A percentile compares a stretch with the other conserved stretches of the same genome.
These are phyloP conservation scores for Pelagia noctiluca DNA, from an alignment of 30 jellyfish, hydroid and myxozoan genomes.

Conservation along the genomic window DNA sequence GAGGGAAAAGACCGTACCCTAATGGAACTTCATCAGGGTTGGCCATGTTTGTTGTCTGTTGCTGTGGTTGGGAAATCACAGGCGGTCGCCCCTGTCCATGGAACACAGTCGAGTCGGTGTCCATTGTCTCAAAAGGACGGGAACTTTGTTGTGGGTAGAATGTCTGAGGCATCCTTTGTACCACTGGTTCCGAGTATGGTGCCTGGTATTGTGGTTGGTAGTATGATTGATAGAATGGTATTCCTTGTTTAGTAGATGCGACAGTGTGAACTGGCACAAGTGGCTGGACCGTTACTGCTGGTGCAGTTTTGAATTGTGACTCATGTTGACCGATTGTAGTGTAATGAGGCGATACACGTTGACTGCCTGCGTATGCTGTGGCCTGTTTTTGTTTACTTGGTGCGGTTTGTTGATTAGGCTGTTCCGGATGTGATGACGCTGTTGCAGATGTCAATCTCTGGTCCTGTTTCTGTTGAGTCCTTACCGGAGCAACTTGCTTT, in stretches of 20 bases:
- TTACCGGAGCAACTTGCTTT: too few relatives aligned
- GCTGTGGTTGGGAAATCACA: not conserved
- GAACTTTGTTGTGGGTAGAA: slow-evolving; percentile 31
- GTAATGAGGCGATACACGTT: too few relatives aligned
- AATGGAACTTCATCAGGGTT: slow-evolving; percentile 60
- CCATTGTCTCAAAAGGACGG: slow-evolving; percentile 63
- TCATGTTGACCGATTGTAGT: too few relatives aligned
- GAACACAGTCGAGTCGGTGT: slow-evolving; percentile 52
- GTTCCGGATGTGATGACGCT: too few relatives aligned
- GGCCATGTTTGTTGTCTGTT: not conserved
- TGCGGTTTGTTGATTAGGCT: too few relatives aligned
- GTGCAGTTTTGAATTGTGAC: too few relatives aligned
- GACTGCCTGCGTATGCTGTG: too few relatives aligned
- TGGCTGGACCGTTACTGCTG: slow-evolving; percentile 20
- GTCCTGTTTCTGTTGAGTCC: too few relatives aligned
- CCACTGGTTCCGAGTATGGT: not conserved
- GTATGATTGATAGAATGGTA: not conserved
- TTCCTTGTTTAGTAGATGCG: not conserved
- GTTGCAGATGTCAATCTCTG: too few relatives aligned
- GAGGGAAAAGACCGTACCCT: slow-evolving; percentile 67
- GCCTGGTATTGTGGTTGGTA: not conserved
- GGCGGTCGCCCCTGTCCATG: slow-evolving; percentile 30
- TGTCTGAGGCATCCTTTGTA: not conserved
- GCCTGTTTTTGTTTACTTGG: too few relatives aligned
- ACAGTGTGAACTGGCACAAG: slow-evolving; percentile 30